A percentile compares a stretch with the other conserved stretches of the same genome.
phyloP scores from a whole-genome alignment of 2,888 invertebrate species.

The Notocelia uddmanniana region DNA sequence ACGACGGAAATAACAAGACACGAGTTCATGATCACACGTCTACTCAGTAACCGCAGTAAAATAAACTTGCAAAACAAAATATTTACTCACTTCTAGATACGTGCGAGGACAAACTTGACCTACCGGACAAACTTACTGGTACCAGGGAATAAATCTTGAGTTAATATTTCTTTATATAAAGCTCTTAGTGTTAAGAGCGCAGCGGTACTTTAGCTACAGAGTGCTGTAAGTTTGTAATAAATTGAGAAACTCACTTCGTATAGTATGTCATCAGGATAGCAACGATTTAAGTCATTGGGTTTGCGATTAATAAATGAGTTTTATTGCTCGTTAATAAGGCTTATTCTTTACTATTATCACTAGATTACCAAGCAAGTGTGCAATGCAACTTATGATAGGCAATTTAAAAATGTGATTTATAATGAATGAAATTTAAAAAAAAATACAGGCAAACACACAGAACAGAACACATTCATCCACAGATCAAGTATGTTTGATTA shows the following conservation, averaged over 20 bases:
- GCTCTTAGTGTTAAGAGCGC: background rate
- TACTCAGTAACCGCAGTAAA: background rate
- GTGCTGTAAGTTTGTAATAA: background rate
- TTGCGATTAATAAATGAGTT: background rate
- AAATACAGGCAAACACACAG: no score
- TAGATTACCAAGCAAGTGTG: no score
- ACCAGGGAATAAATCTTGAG: background rate
- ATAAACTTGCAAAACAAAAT: slow-evolving; percentile 3
- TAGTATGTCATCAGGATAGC: background rate
- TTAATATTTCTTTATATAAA: background rate
- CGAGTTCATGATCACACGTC: slow-evolving; percentile 24
- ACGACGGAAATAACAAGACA: background rate
- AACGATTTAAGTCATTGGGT: background rate
- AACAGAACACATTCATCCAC: no score
- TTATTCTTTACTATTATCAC: no score
- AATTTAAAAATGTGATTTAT: no score
- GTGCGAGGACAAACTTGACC: background rate
- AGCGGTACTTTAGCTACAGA: background rate
- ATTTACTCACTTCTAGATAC: background rate
- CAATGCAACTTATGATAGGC: no score
- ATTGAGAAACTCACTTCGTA: background rate
- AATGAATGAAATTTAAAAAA: no score
- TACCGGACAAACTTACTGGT: slow-evolving; percentile 5
- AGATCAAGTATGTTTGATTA: no score
- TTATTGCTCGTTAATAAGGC: background rate